Percentiles rank a stretch among this genome's conserved stretches.
These are phyloP conservation scores for Antheraea pernyi DNA, from an alignment of 1,140 invertebrate genomes.

Conservation along the genomic window DNA sequence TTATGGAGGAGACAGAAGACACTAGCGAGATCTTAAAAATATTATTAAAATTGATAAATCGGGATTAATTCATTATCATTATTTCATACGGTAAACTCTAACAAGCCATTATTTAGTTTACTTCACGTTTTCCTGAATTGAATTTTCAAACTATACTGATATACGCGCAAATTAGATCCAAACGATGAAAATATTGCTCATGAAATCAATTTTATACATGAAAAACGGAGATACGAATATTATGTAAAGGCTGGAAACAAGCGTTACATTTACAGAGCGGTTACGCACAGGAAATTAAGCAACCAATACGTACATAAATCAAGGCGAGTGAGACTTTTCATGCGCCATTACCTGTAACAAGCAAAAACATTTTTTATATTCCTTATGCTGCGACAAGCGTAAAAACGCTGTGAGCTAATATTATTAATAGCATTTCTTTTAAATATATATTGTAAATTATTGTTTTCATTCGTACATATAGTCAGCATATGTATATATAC, in stretches of 20 bases:
- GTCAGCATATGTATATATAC: too few relatives aligned
- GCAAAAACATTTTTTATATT: slow-evolving; percentile 29
- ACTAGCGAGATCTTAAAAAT: too few relatives aligned
- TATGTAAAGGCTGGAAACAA: slow-evolving; percentile 13
- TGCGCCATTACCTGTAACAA: slow-evolving; percentile 60
- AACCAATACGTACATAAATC: slow-evolving; percentile 46
- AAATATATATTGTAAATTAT: too few relatives aligned
- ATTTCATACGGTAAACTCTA: too few relatives aligned
- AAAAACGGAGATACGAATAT: background rate
- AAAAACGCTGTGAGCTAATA: background rate
- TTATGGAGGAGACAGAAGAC: too few relatives aligned
- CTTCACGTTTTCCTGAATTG: too few relatives aligned
- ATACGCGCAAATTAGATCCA: background rate
- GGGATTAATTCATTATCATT: too few relatives aligned
- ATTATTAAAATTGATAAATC: too few relatives aligned
- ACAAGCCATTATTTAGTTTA: too few relatives aligned
- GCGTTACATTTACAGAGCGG: slow-evolving; percentile 17
- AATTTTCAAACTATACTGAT: too few relatives aligned
- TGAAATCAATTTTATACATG: background rate
- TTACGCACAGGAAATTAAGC: slow-evolving; percentile 39
- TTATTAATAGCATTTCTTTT: too few relatives aligned
- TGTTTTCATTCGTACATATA: too few relatives aligned
- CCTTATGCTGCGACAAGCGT: background rate
- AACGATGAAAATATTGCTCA: background rate
- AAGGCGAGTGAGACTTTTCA: slow-evolving; percentile 38